These are phyloP conservation scores for Naso thynnoides DNA, from an alignment of 2,797 vertebrate species.

Conservation along the genomic window DNA sequence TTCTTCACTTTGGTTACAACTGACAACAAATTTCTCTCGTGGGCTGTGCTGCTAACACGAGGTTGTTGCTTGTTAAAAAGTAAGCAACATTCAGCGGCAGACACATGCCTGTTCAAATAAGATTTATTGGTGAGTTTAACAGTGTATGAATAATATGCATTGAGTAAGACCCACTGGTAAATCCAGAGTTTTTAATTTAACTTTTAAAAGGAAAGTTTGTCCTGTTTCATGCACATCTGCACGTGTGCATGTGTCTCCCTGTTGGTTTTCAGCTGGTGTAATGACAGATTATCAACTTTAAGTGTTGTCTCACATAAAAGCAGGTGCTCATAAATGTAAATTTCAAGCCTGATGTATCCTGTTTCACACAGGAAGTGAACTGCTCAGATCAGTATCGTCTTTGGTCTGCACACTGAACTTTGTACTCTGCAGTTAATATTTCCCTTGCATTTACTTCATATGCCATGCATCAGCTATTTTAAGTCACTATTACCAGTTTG, in stretches of 20 bases:
- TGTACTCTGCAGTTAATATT: constrained; percentile 13
- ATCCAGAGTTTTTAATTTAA: neutral
- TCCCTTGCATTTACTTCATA: neutral
- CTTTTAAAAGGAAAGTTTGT: neutral
- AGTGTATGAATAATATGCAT: constrained; percentile 1
- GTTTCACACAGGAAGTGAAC: constrained; percentile 74
- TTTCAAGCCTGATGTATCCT: constrained; percentile 37
- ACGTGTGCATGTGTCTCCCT: constrained; percentile 1
- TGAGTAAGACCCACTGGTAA: neutral
- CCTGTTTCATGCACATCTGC: constrained; percentile 11
- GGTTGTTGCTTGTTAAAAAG: constrained; percentile 11
- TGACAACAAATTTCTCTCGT: constrained; percentile 1
- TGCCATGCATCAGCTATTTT: neutral
- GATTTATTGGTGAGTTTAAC: constrained; percentile 33
- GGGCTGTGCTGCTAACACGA: constrained; percentile 12
- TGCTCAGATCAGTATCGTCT: constrained; percentile 32
- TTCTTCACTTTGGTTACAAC: constrained; percentile 8
- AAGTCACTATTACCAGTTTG: neutral
- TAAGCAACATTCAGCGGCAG: constrained; percentile 11
- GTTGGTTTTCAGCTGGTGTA: neutral
- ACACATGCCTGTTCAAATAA: constrained; percentile 21
- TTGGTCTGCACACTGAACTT: neutral
- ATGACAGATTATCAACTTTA: constrained; percentile 15
- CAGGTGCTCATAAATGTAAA: constrained; percentile 13
- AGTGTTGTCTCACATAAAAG: constrained; percentile 4